Evolutionary conservation across 2,113 vertebrate genomes (phyloP).

Genomic region (Psilopogon haemacephalus): DNA sequence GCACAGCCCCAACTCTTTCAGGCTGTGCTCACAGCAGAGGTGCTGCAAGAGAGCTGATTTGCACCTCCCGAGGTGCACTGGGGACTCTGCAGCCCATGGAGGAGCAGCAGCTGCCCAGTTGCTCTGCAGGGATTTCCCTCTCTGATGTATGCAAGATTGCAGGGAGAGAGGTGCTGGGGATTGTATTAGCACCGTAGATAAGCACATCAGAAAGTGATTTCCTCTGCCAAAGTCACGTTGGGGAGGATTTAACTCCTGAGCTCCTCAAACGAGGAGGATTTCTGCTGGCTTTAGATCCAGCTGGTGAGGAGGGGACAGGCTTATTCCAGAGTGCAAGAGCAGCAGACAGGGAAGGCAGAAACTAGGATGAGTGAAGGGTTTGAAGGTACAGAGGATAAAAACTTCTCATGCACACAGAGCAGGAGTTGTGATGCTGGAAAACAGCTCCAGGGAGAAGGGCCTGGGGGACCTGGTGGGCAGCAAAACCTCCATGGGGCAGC

Average conservation of each 20-base stretch:
- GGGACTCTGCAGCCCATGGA: conserved; percentile 54
- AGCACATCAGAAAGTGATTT: background rate
- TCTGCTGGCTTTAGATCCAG: background rate
- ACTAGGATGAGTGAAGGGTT: background rate
- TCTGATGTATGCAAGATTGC: background rate
- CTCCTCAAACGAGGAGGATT: background rate
- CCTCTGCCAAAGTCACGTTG: background rate
- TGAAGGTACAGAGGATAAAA: background rate
- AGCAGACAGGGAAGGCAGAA: background rate
- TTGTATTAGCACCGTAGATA: conserved; percentile 40
- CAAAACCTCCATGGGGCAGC: too few species aligned
- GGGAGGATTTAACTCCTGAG: background rate
- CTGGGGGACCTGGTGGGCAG: too few species aligned
- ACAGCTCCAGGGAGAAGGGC: too few species aligned
- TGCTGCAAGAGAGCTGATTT: conserved; percentile 61
- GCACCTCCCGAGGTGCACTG: conserved; percentile 56
- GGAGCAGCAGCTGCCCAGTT: conserved; percentile 58
- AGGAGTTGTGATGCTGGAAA: too few species aligned
- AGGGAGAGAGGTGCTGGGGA: background rate
- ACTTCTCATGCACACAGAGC: background rate
- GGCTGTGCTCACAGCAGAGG: too few species aligned
- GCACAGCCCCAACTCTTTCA: too few species aligned
- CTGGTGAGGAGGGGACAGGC: background rate
- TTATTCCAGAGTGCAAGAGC: background rate
- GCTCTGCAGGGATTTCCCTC: conserved; percentile 17